Conservation (phyloP, 2,797 vertebrate species). For the Microchirus variegatus region DNA sequence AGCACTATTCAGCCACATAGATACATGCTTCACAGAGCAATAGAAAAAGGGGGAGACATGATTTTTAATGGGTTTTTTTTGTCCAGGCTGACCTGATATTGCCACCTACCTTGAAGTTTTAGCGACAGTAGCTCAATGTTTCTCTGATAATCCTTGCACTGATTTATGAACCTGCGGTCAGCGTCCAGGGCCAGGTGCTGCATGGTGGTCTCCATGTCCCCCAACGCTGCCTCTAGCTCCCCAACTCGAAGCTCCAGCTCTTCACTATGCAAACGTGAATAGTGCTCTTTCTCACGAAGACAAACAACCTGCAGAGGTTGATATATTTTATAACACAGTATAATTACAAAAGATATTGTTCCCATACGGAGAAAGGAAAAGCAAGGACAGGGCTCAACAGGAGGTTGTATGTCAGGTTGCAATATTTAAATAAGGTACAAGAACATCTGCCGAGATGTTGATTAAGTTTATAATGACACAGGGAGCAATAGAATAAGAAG, state of each 20-base stretch:
- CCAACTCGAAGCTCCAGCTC: constrained; percentile 82
- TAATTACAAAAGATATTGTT: no score
- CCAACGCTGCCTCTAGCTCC: constrained; percentile 78
- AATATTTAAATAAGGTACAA: no score
- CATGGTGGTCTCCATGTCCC: constrained; percentile 81
- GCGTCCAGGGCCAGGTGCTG: constrained; percentile 83
- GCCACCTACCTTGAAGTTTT: constrained; percentile 82
- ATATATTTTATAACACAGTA: background rate
- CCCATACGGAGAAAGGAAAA: no score
- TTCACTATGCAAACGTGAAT: constrained; percentile 81
- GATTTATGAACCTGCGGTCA: constrained; percentile 85
- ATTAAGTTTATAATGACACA: no score
- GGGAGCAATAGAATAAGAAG: background rate
- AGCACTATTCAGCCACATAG: background rate
- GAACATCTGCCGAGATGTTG: background rate
- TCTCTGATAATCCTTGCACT: constrained; percentile 86
- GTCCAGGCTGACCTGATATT: background rate
- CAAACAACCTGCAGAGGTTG: constrained; percentile 82
- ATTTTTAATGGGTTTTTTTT: background rate
- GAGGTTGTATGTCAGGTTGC: no score
- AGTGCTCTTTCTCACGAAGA: constrained; percentile 82
- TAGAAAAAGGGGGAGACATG: background rate
- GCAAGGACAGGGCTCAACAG: no score
- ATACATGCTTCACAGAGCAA: no score
- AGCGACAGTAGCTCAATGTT: constrained; percentile 85